Base-by-base conservation (phyloP, 2,797 vertebrate genomes). In the Clarias platycephalus region DNA sequence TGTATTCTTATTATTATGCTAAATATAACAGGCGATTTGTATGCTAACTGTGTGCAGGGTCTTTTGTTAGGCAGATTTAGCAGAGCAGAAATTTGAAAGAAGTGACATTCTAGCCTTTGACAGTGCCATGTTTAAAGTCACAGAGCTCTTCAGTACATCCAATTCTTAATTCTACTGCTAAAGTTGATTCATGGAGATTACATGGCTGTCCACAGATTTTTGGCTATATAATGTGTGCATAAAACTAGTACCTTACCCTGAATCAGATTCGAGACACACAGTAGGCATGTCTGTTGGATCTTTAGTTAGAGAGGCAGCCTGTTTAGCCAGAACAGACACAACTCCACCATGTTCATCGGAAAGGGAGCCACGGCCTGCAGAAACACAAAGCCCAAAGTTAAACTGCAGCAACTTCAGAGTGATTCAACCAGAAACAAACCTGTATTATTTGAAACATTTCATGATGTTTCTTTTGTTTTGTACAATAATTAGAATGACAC, bases 281-380 rank as follows among this genome's bases (percentile, higher is more conserved):
- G 98, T 97, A 0, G 98, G 97, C 0, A 92, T 91, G 84, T 99
- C 98, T 0, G 97, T 98, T 0, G 96, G 95, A 91, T 99, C 98
- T 18, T 94, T 94, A 68, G 94, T 96, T 37, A 99, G 94, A 89
- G 96, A 96, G 72, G 96, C 95, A 58, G 97, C 98, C 89, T 99
- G 96, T 90, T 96, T 96, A 71, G 97, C 96, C 26, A 99, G 93
- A 81, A 99, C 97, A 0, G 97, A 99, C 88, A 98, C 95, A 53
- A 98, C 94, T 0, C 98, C 97, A 0, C 97, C 97, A 18, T 99
- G 97, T 84, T 99, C 97, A 78, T 99, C 98, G 0, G 97, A 97
- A 57, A 99, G 94, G 0, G 97, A 98, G 18, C 98, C 98, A 1
- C 98, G 95, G 83, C 97, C 98, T 98, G 83, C 1, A 60, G 28